phyloP scores from a whole-genome alignment of 2,888 invertebrate genomes.

The Slavum lentiscoides region DNA sequence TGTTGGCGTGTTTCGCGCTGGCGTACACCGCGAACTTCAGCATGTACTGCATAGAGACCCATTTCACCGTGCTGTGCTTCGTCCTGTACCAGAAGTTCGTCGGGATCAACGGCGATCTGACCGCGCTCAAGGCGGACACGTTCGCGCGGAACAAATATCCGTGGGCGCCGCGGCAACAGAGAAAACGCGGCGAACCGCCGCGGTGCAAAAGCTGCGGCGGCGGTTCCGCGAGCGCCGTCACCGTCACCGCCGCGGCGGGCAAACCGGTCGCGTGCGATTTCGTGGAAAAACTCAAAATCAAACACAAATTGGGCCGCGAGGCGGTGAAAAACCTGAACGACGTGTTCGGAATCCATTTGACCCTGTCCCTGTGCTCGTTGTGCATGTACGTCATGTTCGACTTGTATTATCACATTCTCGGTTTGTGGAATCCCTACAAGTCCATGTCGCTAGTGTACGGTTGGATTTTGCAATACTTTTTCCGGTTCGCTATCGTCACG shows the following conservation, averaged over 20 bases:
- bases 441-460: neutral
- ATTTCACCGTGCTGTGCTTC: constrained; percentile 13
- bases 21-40: constrained; percentile 8
- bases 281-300: too few relatives aligned
- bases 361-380: constrained; percentile 52
- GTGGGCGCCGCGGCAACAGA: too few relatives aligned
- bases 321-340: too few relatives aligned
- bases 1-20: neutral
- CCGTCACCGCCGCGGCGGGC: neutral
- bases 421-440: neutral
- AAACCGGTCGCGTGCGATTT: too few relatives aligned
- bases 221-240: neutral
- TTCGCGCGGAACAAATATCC: too few relatives aligned
- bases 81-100: constrained; percentile 7
- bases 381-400: constrained; percentile 54
- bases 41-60: constrained; percentile 34
- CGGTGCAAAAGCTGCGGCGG: neutral
- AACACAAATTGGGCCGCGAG: too few relatives aligned
- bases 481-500: too few relatives aligned
- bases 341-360: constrained; percentile 44
- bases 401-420: constrained; percentile 42
- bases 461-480: too few relatives aligned
- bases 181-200: neutral
- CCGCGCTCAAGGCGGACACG: too few relatives aligned
- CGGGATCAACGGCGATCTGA: too few relatives aligned